Conservation (phyloP, 2,797 vertebrate species). For the Fistularia tabacaria region DNA sequence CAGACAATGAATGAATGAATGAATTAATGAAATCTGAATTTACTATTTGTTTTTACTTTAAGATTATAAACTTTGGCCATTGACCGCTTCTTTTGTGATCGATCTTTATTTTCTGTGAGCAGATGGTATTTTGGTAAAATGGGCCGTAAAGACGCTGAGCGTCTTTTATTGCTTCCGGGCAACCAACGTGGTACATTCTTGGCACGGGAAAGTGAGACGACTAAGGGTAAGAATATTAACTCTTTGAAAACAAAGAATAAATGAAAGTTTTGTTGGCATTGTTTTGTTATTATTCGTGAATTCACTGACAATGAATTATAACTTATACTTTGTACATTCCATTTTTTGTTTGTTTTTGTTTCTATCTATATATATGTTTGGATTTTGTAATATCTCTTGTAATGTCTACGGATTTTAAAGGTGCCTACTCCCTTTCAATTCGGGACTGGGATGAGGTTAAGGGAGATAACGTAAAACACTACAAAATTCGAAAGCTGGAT, state of each 20-base stretch:
- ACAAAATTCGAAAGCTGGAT: slow-evolving; percentile 98
- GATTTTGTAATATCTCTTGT: background rate
- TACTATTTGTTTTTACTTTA: too few species aligned
- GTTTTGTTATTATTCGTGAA: too few species aligned
- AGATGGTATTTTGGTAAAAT: slow-evolving; percentile 99
- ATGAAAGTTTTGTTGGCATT: too few species aligned
- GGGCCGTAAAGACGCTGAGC: slow-evolving; percentile 96
- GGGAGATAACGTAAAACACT: slow-evolving; percentile 98
- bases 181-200: slow-evolving; percentile 95
- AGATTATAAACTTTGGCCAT: too few species aligned
- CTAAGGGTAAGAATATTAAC: slow-evolving; percentile 82
- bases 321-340: too few species aligned
- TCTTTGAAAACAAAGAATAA: background rate
- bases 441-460: slow-evolving; percentile 95
- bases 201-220: slow-evolving; percentile 96
- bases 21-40: too few species aligned
- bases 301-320: too few species aligned
- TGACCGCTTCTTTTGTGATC: slow-evolving; percentile 9
- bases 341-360: too few species aligned
- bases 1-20: too few species aligned
- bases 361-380: too few species aligned
- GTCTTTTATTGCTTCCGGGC: slow-evolving; percentile 88
- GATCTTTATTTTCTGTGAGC: slow-evolving; percentile 20
- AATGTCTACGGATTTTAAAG: slow-evolving; percentile 51
- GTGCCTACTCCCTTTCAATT: slow-evolving; percentile 93